These are phyloP conservation scores for Meloidogyne exigua DNA, from an alignment of 1,140 invertebrate species.

Conservation along the genomic window DNA sequence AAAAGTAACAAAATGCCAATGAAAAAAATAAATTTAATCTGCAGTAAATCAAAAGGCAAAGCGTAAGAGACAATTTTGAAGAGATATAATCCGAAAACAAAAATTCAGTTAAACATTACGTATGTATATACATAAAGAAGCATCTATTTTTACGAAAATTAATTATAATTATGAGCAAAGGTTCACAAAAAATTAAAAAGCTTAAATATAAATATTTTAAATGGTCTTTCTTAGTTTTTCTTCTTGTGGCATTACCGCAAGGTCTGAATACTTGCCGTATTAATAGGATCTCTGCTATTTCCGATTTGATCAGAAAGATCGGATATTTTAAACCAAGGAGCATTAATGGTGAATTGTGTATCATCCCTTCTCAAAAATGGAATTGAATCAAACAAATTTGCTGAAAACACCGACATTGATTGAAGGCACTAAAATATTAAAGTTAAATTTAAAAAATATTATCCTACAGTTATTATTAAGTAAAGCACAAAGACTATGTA, in stretches of 20 bases:
- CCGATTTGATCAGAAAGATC: neutral
- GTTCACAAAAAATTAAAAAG: too few species aligned
- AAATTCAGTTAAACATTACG: too few species aligned
- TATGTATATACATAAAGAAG: too few species aligned
- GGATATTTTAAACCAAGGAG: slow-evolving; percentile 16
- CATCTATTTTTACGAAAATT: too few species aligned
- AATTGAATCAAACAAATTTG: slow-evolving; percentile 11
- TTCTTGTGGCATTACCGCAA: neutral
- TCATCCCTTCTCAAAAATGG: slow-evolving; percentile 22
- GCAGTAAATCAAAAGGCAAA: too few species aligned
- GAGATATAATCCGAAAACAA: too few species aligned
- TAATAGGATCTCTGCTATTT: neutral
- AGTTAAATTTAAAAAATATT: neutral
- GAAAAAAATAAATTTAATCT: too few species aligned
- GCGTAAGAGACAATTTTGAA: too few species aligned
- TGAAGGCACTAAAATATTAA: slow-evolving; percentile 32
- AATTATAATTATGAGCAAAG: too few species aligned
- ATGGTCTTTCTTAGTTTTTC: too few species aligned
- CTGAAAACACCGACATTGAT: slow-evolving; percentile 26
- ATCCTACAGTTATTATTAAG: slow-evolving; percentile 33
- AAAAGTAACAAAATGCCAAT: too few species aligned
- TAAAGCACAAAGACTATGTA: slow-evolving; percentile 49
- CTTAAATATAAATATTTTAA: too few species aligned
- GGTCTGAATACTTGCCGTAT: neutral
- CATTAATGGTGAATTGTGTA: slow-evolving; percentile 15